Conservation (phyloP, 2,113 vertebrate species). For the Antechinus stuartii region DNA sequence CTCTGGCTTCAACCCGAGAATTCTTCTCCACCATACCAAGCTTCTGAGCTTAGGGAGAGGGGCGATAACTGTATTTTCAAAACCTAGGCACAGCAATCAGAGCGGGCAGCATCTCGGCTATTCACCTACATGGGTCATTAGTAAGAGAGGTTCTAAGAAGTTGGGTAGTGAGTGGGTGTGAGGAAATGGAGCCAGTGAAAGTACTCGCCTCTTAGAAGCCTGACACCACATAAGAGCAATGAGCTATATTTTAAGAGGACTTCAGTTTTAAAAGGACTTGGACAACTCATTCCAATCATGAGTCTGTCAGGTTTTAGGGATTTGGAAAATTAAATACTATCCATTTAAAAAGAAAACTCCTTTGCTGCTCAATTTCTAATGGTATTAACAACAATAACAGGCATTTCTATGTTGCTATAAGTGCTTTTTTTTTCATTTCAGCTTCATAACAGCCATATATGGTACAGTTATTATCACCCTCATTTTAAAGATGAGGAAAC, state of each 20-base stretch:
- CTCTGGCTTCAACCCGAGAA: background rate
- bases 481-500: background rate
- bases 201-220: background rate
- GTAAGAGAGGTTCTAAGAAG: background rate
- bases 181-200: background rate
- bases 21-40: background rate
- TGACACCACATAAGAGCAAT: background rate
- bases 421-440: background rate
- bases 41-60: background rate
- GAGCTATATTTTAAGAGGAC: background rate
- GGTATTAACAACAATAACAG: background rate
- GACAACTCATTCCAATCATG: background rate
- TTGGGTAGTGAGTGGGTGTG: background rate
- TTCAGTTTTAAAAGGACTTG: background rate
- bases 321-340: slow-evolving; percentile 45
- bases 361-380: background rate
- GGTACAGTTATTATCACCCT: background rate
- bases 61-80: no score
- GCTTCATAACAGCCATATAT: background rate
- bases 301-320: background rate
- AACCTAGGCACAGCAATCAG: background rate
- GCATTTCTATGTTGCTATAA: background rate
- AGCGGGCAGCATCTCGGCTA: background rate
- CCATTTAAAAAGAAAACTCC: slow-evolving; percentile 25
- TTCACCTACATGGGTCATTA: background rate